Base-by-base conservation (phyloP, 2,888 invertebrate genomes). In the Eupelmus urozonus region DNA sequence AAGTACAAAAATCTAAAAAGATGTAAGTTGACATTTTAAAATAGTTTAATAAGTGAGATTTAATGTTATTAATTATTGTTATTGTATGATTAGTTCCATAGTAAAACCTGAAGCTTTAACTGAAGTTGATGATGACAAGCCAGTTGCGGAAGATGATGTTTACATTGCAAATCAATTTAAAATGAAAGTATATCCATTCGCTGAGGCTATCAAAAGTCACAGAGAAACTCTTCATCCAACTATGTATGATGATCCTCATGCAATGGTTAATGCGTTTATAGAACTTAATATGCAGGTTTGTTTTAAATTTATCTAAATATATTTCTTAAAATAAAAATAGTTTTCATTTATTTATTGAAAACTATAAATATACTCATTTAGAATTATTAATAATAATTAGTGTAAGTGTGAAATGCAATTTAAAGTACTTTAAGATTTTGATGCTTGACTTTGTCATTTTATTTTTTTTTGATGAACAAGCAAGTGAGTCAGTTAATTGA, bases 161-260 rank as follows among this genome's bases (percentile, higher is more conserved):
- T 95, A 91, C 85, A 87, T 92, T 4, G 86, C 90, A 0, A 91
- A 89, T 81, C 92, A 91, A 85, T 93, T 93, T 82, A 91, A 91
- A 80, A 92, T 92, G 90, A 91, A 91, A 74, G n/a, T 53, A 23
- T 95, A 94, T 90, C 90, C 94, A 0, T 93, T 96, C 1, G 91
- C 91, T 18, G 96, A 97, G 84, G 97, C 97, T 0, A 91, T 98
- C 16, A 90, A 92, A 80, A 93, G 93, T 76, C 95, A 96, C 85
- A 92, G 94, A 63, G 96, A 97, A 89, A 93, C 94, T 0, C 95
- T 96, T 88, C 95, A 96, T 87, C 95, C 96, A 0, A 93, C 95
- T 0, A 94, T 97, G 91, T 95, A 93, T 85, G 95, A 97, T 89
- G 90, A 92, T 49, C 95, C 96, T 0, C 91, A 94, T 87, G 94